These are phyloP conservation scores for Tetragonisca angustula DNA, from an alignment of 2,888 invertebrate species.

Conservation along the genomic window DNA sequence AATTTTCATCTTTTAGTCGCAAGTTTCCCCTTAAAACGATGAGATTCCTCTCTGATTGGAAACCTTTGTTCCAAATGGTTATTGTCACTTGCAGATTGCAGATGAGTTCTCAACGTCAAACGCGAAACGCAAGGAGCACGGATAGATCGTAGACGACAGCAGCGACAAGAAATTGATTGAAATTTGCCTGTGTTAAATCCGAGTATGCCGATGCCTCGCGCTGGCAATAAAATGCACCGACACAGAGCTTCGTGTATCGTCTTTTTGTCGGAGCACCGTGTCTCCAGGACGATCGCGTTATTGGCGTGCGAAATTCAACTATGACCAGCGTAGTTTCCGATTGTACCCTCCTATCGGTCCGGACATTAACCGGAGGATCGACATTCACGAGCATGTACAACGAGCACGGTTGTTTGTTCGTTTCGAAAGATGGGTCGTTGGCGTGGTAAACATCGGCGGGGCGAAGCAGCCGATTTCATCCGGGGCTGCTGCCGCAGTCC, in stretches of 20 bases:
- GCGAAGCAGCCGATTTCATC: not conserved
- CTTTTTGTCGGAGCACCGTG: constrained; percentile 40
- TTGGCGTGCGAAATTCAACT: constrained; percentile 35
- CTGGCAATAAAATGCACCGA: constrained; percentile 54
- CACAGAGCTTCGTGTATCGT: constrained; percentile 4
- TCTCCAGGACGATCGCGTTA: constrained; percentile 32
- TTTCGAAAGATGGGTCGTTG: not conserved
- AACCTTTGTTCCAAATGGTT: not conserved
- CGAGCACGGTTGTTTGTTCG: not conserved
- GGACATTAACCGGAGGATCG: constrained; percentile 25
- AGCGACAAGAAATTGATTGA: constrained; percentile 72
- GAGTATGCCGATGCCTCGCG: constrained; percentile 25
- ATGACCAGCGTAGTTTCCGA: not conserved
- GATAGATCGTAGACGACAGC: not conserved
- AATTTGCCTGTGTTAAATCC: constrained; percentile 62
- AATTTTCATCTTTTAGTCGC: too few species aligned
- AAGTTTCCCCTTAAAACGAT: too few species aligned
- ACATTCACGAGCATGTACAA: constrained; percentile 1
- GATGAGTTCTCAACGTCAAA: not conserved
- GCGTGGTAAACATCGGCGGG: constrained; percentile 1
- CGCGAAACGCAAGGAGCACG: not conserved
- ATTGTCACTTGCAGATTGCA: not conserved
- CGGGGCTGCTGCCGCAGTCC: not conserved
- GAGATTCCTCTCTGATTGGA: too few species aligned
- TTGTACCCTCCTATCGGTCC: not conserved